Evolutionary conservation across 2,113 vertebrate genomes (phyloP), one percentile per base, ranked within the genome.

Genomic region (Mus musculus): DNA sequence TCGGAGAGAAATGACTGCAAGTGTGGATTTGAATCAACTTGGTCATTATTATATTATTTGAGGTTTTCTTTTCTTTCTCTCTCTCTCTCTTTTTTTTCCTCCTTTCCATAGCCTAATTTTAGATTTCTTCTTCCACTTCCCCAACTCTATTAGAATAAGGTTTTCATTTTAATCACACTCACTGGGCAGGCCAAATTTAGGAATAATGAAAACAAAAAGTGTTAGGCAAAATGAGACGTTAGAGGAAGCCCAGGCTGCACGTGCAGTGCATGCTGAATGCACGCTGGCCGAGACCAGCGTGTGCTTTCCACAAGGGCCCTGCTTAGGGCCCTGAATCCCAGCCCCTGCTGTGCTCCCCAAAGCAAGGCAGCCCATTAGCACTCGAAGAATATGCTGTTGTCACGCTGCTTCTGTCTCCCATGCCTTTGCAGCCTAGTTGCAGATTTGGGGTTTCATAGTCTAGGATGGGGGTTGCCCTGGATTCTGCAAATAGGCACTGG

Each of bases 121-220:
- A 97, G 94, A 93, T 95, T 96, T 95, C 93, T 92, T 96, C 95
- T 96, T 91, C 77, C 69, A 92, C 96, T 92, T 88, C 86, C 93
- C 19, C 17, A 94, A 96, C 86, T 84, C 93, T 76, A 94, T 95
- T 96, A 97, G 95, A 98, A 97, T 94, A 95, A 96, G 90, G 88
- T 96, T 97, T 98, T 96, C 97, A 96, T 97, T 97, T 96, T 98
- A 97, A 97, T 97, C 95, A 97, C 61, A 94, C 93, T 97, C 89
- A 96, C 97, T 95, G 96, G 95, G 94, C 97, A 97, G 97, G 92
- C 92, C 95, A 89, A 97, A 98, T 96, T 97, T 96, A 97, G 95
- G 88, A 95, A 97, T 94, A 97, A 98, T 97, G 92, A 96, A 98
- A 94, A 97, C 96, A 98, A 97, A 97, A 96, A 96, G 89, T 91